phyloP scores from a whole-genome alignment of 2,113 vertebrate genomes.

The Hippocampus mohnikei region DNA sequence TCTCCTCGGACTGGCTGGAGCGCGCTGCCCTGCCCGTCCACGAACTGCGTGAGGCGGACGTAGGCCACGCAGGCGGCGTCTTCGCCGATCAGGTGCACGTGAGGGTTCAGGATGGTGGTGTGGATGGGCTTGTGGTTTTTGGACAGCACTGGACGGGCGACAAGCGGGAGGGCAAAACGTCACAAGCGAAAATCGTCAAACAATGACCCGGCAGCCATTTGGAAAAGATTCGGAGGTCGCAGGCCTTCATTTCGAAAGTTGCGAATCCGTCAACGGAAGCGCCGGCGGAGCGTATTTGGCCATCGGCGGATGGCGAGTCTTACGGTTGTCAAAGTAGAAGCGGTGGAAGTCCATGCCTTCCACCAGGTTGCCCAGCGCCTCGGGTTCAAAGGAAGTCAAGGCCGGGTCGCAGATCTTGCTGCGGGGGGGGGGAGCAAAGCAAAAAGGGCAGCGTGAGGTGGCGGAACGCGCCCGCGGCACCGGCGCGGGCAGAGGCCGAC shows the following conservation, averaged over 20 bases:
- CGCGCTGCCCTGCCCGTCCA: conserved; percentile 88
- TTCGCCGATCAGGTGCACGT: conserved; percentile 94
- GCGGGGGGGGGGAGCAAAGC: background rate
- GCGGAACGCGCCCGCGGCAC: background rate
- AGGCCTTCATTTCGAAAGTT: too few relatives aligned
- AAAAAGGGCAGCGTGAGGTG: background rate
- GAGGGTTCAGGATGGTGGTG: conserved; percentile 96
- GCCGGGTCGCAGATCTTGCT: conserved; percentile 96
- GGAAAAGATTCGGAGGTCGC: too few relatives aligned
- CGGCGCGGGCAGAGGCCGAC: conserved; percentile 36
- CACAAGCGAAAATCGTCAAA: too few relatives aligned
- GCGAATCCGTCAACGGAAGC: too few relatives aligned
- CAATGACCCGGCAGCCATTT: too few relatives aligned
- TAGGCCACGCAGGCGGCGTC: conserved; percentile 96
- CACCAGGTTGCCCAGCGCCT: conserved; percentile 93
- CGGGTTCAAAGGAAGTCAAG: conserved; percentile 93
- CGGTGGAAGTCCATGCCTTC: conserved; percentile 98
- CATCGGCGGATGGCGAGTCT: conserved; percentile 36
- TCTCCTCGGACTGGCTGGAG: conserved; percentile 95
- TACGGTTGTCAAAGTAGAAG: conserved; percentile 98
- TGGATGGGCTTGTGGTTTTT: conserved; percentile 98
- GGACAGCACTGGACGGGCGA: conserved; percentile 77
- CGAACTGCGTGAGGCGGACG: conserved; percentile 93
- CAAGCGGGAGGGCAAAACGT: too few relatives aligned
- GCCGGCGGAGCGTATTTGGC: too few relatives aligned